Base-by-base conservation (phyloP, 1,140 invertebrate species). In the Drosophila fuyamai region DNA sequence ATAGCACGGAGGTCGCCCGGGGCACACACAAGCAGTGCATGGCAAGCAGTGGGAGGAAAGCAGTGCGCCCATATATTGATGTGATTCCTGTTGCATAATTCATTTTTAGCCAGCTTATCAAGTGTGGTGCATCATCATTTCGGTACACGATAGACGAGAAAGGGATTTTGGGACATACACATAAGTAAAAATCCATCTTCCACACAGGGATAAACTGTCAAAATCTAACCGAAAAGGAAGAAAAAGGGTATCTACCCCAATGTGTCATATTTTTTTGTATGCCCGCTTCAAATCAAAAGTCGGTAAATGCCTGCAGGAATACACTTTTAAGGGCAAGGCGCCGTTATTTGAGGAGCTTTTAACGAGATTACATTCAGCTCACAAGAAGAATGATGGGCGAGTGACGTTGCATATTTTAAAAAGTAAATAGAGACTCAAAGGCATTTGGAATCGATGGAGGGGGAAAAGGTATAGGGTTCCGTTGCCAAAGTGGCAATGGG, bases 401-500 rank as follows among this genome's bases (percentile, higher is more conserved):
- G 82, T 86, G 82, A 86, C 79, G 79, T 54, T 66, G 83, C 82
- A 82, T 79, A 88, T 79, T 88, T 86, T 56, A 44, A 54, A 18
- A 38, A 18, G 36, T 53, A 72, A 57, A 51, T 40, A 59, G 58
- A 46, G 40, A 62, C 54, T 41, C 36, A 23, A 41, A 32, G 23
- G 16, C 27, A 16, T 50, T 50, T 50, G 8, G 8, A 14, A 10
- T 16, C 23, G 41, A 43, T 27, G 46, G 12, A 0, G 4, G 1
- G n/a, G 47, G 6, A 14, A 14, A 50, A 9, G 23, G 48, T 12
- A n/a, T 29, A 5, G 23, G 18, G 5, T 29, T 12, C 10, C 8
- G 9, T 10, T 46, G 14, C 4, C 16, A 5, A 46, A 10, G n/a
- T 43, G n/a, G 43, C 43, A 46, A 5, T 32, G 13, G 23, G 23